A percentile compares a stretch with the other conserved stretches of the same genome.
phyloP scores from a whole-genome alignment of 92 coral and sea anemone genomes.

The Palythoa caribaeorum region DNA sequence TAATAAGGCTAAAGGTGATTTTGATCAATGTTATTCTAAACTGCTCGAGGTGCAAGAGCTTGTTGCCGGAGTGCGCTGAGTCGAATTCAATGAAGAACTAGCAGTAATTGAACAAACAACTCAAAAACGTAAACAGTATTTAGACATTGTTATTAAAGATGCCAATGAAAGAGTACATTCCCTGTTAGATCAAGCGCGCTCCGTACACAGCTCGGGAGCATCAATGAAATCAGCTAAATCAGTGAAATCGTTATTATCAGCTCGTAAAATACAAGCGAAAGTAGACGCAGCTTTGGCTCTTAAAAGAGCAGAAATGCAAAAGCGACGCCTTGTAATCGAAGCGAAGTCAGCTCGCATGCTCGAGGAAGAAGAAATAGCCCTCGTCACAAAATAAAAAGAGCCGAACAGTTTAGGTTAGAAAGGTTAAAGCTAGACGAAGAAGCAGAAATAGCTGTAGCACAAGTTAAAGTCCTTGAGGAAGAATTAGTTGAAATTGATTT shows the following conservation, averaged over 20 bases:
- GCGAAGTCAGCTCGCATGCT: constrained; percentile 53
- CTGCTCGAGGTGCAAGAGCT: background rate
- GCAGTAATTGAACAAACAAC: constrained; percentile 35
- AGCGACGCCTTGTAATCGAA: constrained; percentile 43
- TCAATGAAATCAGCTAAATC: background rate
- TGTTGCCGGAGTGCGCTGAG: background rate
- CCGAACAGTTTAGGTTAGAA: constrained; percentile 50
- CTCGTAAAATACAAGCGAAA: constrained; percentile 36
- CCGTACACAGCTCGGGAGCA: background rate
- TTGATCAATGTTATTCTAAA: background rate
- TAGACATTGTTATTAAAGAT: constrained; percentile 32
- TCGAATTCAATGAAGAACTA: background rate
- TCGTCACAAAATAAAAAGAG: constrained; percentile 57
- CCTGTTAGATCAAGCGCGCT: background rate
- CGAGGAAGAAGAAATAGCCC: constrained; percentile 62
- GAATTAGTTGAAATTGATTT: constrained; percentile 40
- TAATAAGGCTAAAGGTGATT: background rate
- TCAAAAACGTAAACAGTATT: constrained; percentile 23
- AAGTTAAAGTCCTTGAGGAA: constrained; percentile 54
- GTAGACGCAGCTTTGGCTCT: constrained; percentile 63
- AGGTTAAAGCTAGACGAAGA: constrained; percentile 51
- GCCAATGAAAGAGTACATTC: constrained; percentile 13
- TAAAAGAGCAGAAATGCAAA: constrained; percentile 61
- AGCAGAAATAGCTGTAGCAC: constrained; percentile 62
- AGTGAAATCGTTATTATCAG: background rate